Evolutionary conservation across 2,113 vertebrate genomes (phyloP), one percentile per base, ranked within the genome.

Genomic region (Pomatostomus ruficeps): DNA sequence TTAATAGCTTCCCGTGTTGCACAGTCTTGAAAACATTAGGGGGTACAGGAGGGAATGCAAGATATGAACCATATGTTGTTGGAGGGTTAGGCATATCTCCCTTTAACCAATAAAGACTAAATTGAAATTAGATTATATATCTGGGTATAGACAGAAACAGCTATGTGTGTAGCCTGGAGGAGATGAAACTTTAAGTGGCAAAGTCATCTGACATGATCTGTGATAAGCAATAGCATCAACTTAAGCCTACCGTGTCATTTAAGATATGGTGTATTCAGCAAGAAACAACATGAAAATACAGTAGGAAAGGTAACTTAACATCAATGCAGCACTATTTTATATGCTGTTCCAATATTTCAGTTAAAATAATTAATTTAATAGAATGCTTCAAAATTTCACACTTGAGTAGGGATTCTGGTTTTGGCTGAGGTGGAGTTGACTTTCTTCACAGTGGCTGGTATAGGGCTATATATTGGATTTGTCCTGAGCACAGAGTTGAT

Each of bases 21-120:
- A 85, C 65, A 96, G 96, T 97, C 97, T 98, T 98, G 98, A 98
- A 98, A 96, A 82, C 94, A 96, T 98, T 97, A 98, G 52, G 31
- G 25, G 55, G 21, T 85, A 93, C 58, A 91, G 81, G 70, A 85
- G 52, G 80, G 95, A 97, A 94, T 14, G 29, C 93, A 94, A 78
- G 93, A 96, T 95, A 97, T 43, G 88, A 97, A 97, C 91, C 96
- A 94, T 94, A 96, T 97, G 93, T 94, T 96, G 36, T 28, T 75
- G 81, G 31, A 91, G 45, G 25, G 42, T 72, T 81, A 83, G 82
- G 66, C 49, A 87, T 45, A 87, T 63, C 59, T 91, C 28, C 61
- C n/a, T 65, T 26, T 48, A 85, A 57, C 75, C 66, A 96, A 76
- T 40, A 9, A 77, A 91, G 79, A 82, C 42, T 80, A 92, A 82